phyloP scores from a whole-genome alignment of 2,113 vertebrate genomes.

The Chiloscyllium plagiosum region DNA sequence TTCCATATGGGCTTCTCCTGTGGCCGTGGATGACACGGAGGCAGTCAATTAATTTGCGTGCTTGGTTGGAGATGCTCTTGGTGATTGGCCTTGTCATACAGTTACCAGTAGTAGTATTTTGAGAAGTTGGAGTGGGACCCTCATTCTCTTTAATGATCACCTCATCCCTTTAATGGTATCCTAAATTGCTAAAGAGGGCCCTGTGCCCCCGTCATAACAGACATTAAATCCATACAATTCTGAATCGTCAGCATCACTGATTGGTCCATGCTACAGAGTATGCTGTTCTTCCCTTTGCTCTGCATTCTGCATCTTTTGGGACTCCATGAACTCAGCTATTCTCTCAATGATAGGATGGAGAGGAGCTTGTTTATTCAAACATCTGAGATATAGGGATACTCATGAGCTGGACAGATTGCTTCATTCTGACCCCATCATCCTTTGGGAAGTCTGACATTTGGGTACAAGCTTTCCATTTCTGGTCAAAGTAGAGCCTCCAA shows the following conservation, averaged over 20 bases:
- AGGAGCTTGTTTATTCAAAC: background rate
- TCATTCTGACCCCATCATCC: background rate
- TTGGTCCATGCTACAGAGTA: background rate
- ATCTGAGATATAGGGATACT: background rate
- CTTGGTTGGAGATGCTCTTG: too few species aligned
- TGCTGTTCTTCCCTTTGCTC: background rate
- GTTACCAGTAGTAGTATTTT: too few species aligned
- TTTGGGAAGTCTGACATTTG: background rate
- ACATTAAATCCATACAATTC: background rate
- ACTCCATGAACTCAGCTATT: background rate
- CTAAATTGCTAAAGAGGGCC: background rate
- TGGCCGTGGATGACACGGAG: too few species aligned
- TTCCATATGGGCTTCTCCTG: too few species aligned
- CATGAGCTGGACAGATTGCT: background rate
- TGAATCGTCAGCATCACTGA: background rate
- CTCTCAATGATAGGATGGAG: background rate
- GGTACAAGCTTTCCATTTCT: background rate
- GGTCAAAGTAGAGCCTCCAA: background rate
- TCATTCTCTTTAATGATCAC: background rate
- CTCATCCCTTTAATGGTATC: background rate
- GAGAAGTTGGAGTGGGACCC: background rate
- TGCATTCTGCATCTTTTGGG: background rate
- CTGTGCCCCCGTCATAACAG: background rate
- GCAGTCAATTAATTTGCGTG: too few species aligned
- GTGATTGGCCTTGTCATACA: too few species aligned